Percentiles rank a stretch among this genome's conserved stretches.
These are phyloP conservation scores for Rhagium mordax DNA, from an alignment of 2,888 invertebrate genomes.

Conservation along the genomic window DNA sequence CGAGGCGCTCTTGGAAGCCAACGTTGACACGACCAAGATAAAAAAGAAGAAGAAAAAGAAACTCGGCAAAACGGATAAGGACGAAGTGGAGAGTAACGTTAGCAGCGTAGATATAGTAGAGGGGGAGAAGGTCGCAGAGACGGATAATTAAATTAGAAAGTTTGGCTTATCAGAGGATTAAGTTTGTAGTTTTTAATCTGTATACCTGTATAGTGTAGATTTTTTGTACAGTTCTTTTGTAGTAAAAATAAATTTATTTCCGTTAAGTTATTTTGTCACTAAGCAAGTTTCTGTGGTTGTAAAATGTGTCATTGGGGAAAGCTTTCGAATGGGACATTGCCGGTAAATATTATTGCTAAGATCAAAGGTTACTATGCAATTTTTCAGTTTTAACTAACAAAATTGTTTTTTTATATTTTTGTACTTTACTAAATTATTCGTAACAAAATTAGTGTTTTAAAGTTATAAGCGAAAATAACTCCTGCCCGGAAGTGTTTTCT, in stretches of 20 bases:
- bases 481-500: no score
- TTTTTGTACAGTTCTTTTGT: slow-evolving; percentile 34
- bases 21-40: slow-evolving; percentile 25
- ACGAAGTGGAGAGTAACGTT: slow-evolving; percentile 15
- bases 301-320: no score
- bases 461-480: no score
- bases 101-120: background rate
- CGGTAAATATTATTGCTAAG: no score
- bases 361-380: no score
- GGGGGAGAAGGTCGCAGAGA: background rate
- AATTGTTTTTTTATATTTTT: no score
- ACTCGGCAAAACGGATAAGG: slow-evolving; percentile 19
- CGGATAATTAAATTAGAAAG: background rate
- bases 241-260: slow-evolving; percentile 17
- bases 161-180: background rate
- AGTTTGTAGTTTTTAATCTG: slow-evolving; percentile 2
- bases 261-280: background rate
- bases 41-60: slow-evolving; percentile 14
- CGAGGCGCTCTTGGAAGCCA: slow-evolving; percentile 54
- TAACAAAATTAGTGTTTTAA: no score
- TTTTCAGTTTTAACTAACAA: no score
- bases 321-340: no score
- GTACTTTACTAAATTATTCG: no score
- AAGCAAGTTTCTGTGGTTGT: no score
- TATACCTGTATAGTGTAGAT: slow-evolving; percentile 23